Conservation (phyloP, 1,140 invertebrate species). For the Cydia pomonella region DNA sequence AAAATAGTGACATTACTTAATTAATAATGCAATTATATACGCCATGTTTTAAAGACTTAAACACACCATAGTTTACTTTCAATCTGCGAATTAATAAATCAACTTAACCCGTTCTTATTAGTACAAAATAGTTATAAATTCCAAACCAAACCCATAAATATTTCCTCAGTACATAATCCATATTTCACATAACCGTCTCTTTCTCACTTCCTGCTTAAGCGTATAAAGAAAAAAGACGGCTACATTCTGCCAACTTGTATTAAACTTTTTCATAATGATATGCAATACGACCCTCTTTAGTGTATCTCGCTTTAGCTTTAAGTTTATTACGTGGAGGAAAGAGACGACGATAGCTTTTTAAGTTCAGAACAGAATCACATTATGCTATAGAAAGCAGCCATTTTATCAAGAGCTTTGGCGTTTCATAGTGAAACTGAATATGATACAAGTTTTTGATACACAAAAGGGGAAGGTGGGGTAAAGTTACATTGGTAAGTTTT, state of each 20-base stretch:
- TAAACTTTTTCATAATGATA: slow-evolving; percentile 63
- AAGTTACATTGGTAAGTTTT: slow-evolving; percentile 46
- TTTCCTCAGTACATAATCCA: slow-evolving; percentile 42
- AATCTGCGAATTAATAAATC: slow-evolving; percentile 19
- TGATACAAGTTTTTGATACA: not conserved
- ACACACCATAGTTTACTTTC: not conserved
- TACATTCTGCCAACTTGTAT: slow-evolving; percentile 45
- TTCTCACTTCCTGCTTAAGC: slow-evolving; percentile 18
- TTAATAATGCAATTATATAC: not conserved
- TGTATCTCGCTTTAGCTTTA: slow-evolving; percentile 45
- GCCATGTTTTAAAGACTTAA: not conserved
- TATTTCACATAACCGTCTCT: slow-evolving; percentile 45
- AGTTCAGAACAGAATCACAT: slow-evolving; percentile 50
- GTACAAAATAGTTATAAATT: slow-evolving; percentile 17
- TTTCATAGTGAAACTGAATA: not conserved
- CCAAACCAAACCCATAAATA: slow-evolving; percentile 21
- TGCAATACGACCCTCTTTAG: slow-evolving; percentile 66
- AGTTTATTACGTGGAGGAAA: slow-evolving; percentile 38
- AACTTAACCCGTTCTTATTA: slow-evolving; percentile 12
- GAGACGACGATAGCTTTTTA: slow-evolving; percentile 44
- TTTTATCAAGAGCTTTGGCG: slow-evolving; percentile 40
- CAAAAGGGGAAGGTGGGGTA: slow-evolving; percentile 36
- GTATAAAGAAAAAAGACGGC: slow-evolving; percentile 48
- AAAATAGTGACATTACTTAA: not conserved
- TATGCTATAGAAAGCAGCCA: slow-evolving; percentile 40